These are phyloP conservation scores for Synanthedon formicaeformis DNA, from an alignment of 2,888 invertebrate species.

Conservation along the genomic window DNA sequence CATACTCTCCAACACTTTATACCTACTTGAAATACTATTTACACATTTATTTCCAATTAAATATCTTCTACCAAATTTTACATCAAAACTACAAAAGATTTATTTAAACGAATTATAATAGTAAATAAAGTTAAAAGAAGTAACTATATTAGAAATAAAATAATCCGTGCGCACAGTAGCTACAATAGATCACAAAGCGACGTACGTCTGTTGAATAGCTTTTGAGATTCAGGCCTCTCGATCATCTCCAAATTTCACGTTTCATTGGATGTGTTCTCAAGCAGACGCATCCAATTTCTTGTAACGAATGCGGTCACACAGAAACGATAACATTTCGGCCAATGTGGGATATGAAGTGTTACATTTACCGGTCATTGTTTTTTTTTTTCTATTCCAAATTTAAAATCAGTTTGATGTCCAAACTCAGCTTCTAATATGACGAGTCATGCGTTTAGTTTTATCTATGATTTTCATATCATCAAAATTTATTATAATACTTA, in stretches of 20 bases:
- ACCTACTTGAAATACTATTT: too few relatives aligned
- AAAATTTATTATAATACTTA: slow-evolving; percentile 38
- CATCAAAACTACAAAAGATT: too few relatives aligned
- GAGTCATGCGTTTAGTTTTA: slow-evolving; percentile 14
- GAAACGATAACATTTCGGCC: slow-evolving; percentile 48
- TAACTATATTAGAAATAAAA: slow-evolving; percentile 33
- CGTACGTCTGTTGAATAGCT: slow-evolving; percentile 9
- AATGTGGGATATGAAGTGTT: slow-evolving; percentile 28
- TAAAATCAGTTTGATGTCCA: slow-evolving; percentile 12
- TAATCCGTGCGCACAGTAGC: slow-evolving; percentile 34
- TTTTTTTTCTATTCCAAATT: background rate
- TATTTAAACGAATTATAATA: too few relatives aligned
- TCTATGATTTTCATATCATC: slow-evolving; percentile 33
- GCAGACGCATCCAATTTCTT: slow-evolving; percentile 60
- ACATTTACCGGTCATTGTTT: slow-evolving; percentile 17
- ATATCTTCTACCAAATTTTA: too few relatives aligned
- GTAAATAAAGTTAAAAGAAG: slow-evolving; percentile 4
- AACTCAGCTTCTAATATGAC: slow-evolving; percentile 10
- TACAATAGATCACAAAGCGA: slow-evolving; percentile 37
- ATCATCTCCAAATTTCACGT: slow-evolving; percentile 57
- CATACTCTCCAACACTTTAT: too few relatives aligned
- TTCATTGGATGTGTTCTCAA: slow-evolving; percentile 54
- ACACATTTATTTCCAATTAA: too few relatives aligned
- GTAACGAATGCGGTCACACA: slow-evolving; percentile 45
- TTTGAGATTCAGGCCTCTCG: slow-evolving; percentile 25